Evolutionary conservation across 2,797 vertebrate species (phyloP).

Genomic region (Gymnoscopelus braueri): DNA sequence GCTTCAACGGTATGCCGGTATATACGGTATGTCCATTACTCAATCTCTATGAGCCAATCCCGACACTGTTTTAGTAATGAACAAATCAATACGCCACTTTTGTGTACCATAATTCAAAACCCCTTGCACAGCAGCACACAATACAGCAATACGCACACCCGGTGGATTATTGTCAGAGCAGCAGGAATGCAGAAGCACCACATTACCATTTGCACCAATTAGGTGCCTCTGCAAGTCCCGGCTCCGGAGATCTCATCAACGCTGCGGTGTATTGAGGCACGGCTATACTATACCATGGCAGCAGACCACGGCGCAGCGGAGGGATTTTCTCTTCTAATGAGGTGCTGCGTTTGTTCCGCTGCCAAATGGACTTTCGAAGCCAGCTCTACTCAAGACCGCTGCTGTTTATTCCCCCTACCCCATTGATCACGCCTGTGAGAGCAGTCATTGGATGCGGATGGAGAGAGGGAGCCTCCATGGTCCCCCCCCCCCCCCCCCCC

Average conservation of each 20-base stretch:
- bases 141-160: constrained; percentile 27
- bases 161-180: constrained; percentile 60
- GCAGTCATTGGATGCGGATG: constrained; percentile 21
- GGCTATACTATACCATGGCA: constrained; percentile 49
- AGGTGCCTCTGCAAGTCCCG: constrained; percentile 58
- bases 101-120: constrained; percentile 53
- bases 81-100: constrained; percentile 55
- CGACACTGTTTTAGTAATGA: constrained; percentile 47
- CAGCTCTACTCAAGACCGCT: constrained; percentile 46
- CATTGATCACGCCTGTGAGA: constrained; percentile 53
- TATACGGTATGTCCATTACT: constrained; percentile 24
- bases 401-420: constrained; percentile 46
- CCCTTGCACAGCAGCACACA: constrained; percentile 36
- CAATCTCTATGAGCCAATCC: constrained; percentile 45
- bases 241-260: constrained; percentile 67
- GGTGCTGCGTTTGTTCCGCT: constrained; percentile 65
- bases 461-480: constrained; percentile 12
- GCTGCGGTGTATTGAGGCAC: constrained; percentile 24
- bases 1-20: constrained; percentile 25
- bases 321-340: constrained; percentile 73
- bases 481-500: too few species aligned
- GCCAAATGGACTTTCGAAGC: constrained; percentile 68
- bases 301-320: constrained; percentile 3
- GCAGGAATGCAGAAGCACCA: constrained; percentile 57
- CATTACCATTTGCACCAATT: constrained; percentile 64